Base-by-base conservation (phyloP, 2,888 invertebrate species). In the Drosophila tanythrix region DNA sequence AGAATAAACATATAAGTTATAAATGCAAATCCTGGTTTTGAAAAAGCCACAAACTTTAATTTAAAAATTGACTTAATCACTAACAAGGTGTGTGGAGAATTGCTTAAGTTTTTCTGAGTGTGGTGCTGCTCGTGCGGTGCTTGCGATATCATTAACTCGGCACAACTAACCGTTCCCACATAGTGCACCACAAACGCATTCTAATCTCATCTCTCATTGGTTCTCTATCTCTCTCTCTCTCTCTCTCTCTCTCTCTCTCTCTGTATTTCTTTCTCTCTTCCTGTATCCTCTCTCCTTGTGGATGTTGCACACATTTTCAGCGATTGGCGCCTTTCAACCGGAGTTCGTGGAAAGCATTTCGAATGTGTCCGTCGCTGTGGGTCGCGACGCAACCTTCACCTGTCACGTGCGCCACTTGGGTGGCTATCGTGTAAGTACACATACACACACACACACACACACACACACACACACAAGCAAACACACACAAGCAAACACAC, bases 391-490 rank as follows among this genome's bases (percentile, higher is more conserved):
- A 70, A 96, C 96, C 73, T 97, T 98, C 92, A 96, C 96, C 91
- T 98, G 98, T 93, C 94, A 96, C 91, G 97, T 98, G 65, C 96
- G 96, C 91, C 96, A 97, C 93, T 95, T 98, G 82, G 97, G 97
- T 64, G 97, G 97, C 89, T 98, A 97, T 94, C 95, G 97, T 94
- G 98, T 98, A 94, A 95, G 96, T 94, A 64, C n/a, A 29, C 21
- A 21, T 1, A 21, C 21, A 35, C 48, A 53, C 52, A 10, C 33
- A 21, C 51, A 29, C 13, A 38, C 33, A 21, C 51, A 29, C 13
- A 38, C 50, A 10, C 36, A 57, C n/a, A 33, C 36, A 51, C 51
- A 55, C 65, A n/a, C 35, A 25, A 33, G 21, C 38, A 35, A 13
- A 18, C 13, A 35, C 56, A 38, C 40, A 25, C 21, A 51, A 21